These are phyloP conservation scores for Notamacropus eugenii DNA, from an alignment of 2,797 vertebrate species.

Conservation along the genomic window DNA sequence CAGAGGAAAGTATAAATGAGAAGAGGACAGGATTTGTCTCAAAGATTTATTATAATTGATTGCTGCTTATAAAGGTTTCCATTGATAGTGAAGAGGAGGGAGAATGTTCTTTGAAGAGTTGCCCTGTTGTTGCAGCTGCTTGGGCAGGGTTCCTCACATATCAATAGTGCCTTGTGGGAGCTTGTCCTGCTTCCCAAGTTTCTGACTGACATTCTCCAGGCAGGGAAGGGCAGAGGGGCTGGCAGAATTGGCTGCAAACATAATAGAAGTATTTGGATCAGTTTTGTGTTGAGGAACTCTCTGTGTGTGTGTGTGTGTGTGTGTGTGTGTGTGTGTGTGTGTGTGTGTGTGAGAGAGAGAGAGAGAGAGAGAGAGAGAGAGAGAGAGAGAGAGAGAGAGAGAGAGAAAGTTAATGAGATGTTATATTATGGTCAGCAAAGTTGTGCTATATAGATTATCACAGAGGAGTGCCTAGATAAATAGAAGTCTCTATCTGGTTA, in stretches of 20 bases:
- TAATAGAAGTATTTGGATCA: constrained; percentile 67
- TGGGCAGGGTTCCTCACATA: constrained; percentile 83
- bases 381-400: neutral
- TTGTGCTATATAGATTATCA: constrained; percentile 29
- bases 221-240: constrained; percentile 71
- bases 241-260: constrained; percentile 67
- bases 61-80: constrained; percentile 80
- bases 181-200: constrained; percentile 80
- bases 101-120: constrained; percentile 82
- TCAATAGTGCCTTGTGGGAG: constrained; percentile 82
- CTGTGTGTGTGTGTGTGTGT: constrained; percentile 29
- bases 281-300: constrained; percentile 15
- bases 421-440: constrained; percentile 47
- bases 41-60: constrained; percentile 73
- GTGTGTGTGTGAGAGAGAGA: neutral
- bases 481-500: constrained; percentile 23
- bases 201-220: constrained; percentile 80
- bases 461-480: constrained; percentile 61
- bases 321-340: constrained; percentile 30
- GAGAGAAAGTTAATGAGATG: constrained; percentile 62
- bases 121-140: constrained; percentile 86
- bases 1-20: constrained; percentile 45
- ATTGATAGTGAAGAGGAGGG: constrained; percentile 76
- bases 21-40: constrained; percentile 69
- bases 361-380: neutral